These are phyloP conservation scores for Microtus ochrogaster DNA, from an alignment of 2,113 vertebrate species.

Conservation along the genomic window DNA sequence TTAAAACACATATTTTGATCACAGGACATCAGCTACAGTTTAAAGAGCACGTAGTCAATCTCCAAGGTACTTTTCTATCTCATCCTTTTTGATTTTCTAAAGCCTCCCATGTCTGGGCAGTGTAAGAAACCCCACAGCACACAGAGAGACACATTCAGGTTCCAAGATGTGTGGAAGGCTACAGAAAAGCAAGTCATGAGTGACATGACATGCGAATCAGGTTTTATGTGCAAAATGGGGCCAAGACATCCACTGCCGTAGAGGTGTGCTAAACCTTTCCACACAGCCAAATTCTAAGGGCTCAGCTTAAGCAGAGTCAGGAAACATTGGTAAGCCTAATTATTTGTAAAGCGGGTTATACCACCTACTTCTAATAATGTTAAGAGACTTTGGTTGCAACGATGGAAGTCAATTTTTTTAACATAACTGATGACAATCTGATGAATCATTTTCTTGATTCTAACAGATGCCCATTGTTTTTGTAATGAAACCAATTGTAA, in stretches of 20 bases:
- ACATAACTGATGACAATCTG: background rate
- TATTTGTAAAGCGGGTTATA: background rate
- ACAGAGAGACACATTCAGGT: background rate
- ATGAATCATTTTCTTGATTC: background rate
- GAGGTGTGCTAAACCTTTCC: background rate
- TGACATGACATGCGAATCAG: background rate
- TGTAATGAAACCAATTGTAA: background rate
- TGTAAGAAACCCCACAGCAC: background rate
- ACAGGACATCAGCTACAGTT: background rate
- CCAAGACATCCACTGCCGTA: background rate
- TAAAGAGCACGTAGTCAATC: background rate
- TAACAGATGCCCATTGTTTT: background rate
- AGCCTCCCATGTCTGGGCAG: no score
- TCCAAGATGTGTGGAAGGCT: background rate
- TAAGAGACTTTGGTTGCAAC: background rate
- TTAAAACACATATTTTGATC: background rate
- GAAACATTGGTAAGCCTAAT: background rate
- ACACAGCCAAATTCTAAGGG: background rate
- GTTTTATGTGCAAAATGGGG: background rate
- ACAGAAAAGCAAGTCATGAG: background rate
- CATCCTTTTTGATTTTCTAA: background rate
- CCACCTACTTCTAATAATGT: background rate
- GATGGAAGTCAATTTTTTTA: background rate
- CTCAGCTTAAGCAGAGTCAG: background rate
- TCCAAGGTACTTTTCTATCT: background rate